These are phyloP conservation scores for Urocyon cinereoargenteus DNA, from an alignment of 2,797 vertebrate species.

Conservation along the genomic window DNA sequence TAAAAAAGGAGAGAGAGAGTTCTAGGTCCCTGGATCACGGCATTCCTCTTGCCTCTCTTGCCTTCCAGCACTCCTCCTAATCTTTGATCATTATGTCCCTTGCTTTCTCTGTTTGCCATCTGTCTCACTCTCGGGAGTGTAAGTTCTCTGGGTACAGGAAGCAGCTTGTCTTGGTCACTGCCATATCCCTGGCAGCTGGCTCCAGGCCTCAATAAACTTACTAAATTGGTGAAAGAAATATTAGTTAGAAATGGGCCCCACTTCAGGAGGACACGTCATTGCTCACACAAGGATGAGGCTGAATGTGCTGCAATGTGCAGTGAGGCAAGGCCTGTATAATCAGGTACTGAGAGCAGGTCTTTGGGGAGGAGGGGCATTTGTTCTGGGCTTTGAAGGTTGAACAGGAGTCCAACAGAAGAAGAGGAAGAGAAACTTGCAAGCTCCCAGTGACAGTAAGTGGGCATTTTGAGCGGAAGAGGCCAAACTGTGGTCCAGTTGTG, in stretches of 20 bases:
- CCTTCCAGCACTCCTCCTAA: background rate
- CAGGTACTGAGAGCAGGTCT: background rate
- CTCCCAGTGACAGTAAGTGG: background rate
- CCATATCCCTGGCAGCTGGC: constrained; percentile 24
- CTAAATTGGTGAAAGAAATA: constrained; percentile 26
- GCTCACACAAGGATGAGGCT: background rate
- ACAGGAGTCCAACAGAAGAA: background rate
- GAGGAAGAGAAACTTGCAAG: background rate
- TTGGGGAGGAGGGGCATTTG: background rate
- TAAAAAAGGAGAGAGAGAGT: background rate
- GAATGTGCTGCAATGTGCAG: background rate
- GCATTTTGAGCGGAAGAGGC: background rate
- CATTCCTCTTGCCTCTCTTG: background rate
- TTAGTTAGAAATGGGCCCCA: background rate
- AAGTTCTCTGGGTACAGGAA: constrained; percentile 68
- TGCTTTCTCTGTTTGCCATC: constrained; percentile 55
- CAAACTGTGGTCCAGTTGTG: background rate
- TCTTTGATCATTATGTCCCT: background rate
- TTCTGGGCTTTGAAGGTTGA: background rate
- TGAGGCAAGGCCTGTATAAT: background rate
- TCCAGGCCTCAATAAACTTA: constrained; percentile 42
- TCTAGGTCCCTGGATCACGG: background rate
- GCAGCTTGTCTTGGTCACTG: constrained; percentile 67
- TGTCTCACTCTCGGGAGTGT: background rate
- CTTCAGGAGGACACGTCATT: background rate